phyloP scores from a whole-genome alignment of 2,888 invertebrate species.

The Chaitophorus viminalis region DNA sequence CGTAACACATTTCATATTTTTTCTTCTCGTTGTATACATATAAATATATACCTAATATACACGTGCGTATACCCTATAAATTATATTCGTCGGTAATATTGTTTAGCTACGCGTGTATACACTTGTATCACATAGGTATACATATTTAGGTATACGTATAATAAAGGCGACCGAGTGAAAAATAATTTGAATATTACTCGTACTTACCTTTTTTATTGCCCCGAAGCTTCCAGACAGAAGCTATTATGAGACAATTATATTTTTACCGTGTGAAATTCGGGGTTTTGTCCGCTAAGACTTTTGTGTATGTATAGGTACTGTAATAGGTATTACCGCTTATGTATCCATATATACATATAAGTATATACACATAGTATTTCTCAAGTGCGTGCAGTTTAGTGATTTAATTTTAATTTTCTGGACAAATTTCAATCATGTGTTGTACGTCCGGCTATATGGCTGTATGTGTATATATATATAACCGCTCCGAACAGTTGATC shows the following conservation, averaged over 20 bases:
- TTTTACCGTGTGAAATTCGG: constrained; percentile 55
- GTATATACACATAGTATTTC: not conserved
- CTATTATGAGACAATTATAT: constrained; percentile 49
- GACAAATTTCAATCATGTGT: constrained; percentile 2
- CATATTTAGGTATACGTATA: not conserved
- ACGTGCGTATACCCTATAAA: constrained; percentile 39
- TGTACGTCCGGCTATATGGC: not conserved
- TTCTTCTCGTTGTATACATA: constrained; percentile 21
- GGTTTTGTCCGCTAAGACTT: not conserved
- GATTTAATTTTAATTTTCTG: constrained; percentile 3
- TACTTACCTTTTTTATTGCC: constrained; percentile 28
- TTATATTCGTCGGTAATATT: constrained; percentile 41
- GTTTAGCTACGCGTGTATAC: not conserved
- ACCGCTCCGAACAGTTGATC: not conserved
- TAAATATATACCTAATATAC: too few species aligned
- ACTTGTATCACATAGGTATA: not conserved
- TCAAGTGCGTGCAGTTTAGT: constrained; percentile 17
- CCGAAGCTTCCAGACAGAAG: constrained; percentile 40
- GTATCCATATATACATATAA: too few species aligned
- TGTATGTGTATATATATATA: not conserved
- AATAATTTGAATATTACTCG: constrained; percentile 39
- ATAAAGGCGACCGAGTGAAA: constrained; percentile 31
- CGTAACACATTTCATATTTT: constrained; percentile 53
- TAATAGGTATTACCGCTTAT: not conserved
- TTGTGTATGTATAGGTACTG: not conserved